Percentiles rank a stretch among this genome's conserved stretches.
phyloP scores from a whole-genome alignment of 2,797 vertebrate species.

The Myotis daubentonii region DNA sequence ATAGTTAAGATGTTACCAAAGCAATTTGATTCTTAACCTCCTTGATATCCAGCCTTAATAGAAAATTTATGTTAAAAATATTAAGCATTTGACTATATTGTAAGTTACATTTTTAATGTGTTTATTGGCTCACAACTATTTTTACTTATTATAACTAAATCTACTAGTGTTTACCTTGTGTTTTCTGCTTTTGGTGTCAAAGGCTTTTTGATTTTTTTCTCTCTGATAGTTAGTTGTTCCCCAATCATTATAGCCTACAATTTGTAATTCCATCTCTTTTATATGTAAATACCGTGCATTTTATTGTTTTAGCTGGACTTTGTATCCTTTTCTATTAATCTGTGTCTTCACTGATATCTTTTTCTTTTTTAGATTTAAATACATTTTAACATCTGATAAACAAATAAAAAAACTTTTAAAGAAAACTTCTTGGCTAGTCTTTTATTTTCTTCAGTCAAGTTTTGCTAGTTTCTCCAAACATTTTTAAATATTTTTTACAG shows the following conservation, averaged over 20 bases:
- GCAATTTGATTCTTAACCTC: background rate
- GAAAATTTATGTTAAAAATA: background rate
- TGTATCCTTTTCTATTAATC: background rate
- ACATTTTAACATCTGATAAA: background rate
- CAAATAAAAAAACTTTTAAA: background rate
- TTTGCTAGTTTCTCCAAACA: background rate
- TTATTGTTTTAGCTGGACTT: background rate
- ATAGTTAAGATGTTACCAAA: background rate
- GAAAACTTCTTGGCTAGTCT: background rate
- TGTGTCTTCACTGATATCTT: background rate
- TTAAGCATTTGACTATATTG: background rate
- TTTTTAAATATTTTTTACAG: background rate
- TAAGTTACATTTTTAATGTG: background rate
- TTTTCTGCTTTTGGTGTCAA: background rate
- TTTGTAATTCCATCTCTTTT: background rate
- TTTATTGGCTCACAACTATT: background rate
- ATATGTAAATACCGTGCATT: background rate
- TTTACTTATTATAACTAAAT: background rate
- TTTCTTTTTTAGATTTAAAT: background rate
- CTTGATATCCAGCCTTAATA: background rate
- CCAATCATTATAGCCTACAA: background rate
- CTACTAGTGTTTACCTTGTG: background rate
- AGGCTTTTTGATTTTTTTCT: background rate
- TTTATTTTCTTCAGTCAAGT: background rate
- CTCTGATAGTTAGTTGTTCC: background rate